A percentile compares a stretch with the other conserved stretches of the same genome.
Conservation (phyloP, 92 coral and sea anemone species). For the Pocillopora meandrina region DNA sequence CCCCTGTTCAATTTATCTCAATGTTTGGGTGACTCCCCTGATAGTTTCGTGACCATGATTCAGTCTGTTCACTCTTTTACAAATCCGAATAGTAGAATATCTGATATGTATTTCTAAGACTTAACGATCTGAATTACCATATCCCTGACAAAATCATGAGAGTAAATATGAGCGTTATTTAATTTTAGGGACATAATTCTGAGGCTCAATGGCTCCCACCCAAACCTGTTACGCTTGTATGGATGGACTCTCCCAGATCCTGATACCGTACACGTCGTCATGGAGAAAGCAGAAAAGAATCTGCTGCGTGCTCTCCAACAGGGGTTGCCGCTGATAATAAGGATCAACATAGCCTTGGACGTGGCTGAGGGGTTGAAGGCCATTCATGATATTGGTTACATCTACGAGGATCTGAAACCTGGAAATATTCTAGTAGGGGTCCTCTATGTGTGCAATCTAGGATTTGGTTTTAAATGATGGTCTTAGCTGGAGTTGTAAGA, state of each 20-base stretch:
- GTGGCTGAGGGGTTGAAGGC: constrained; percentile 64
- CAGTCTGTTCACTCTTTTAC: too few species aligned
- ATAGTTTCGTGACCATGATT: too few species aligned
- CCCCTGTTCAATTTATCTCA: too few species aligned
- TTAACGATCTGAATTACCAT: too few species aligned
- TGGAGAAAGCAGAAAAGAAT: constrained; percentile 59
- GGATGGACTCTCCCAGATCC: constrained; percentile 67
- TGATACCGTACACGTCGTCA: constrained; percentile 54
- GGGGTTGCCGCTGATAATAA: constrained; percentile 33
- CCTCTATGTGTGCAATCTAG: too few species aligned
- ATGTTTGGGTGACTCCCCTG: too few species aligned
- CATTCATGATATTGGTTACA: constrained; percentile 51
- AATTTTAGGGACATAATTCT: constrained; percentile 38
- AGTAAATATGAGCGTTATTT: not conserved
- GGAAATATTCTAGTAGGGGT: constrained; percentile 60
- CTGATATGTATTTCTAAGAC: too few species aligned
- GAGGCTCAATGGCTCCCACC: constrained; percentile 38
- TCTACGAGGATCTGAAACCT: constrained; percentile 63
- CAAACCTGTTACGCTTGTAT: constrained; percentile 52
- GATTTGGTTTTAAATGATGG: too few species aligned
- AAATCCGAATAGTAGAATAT: too few species aligned
- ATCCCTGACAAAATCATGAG: too few species aligned
- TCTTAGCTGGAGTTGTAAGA: too few species aligned
- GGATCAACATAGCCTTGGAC: constrained; percentile 63
- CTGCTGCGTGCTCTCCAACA: constrained; percentile 47